Conservation (phyloP, 2,888 invertebrate genomes). For the Ernsta delagoae region DNA sequence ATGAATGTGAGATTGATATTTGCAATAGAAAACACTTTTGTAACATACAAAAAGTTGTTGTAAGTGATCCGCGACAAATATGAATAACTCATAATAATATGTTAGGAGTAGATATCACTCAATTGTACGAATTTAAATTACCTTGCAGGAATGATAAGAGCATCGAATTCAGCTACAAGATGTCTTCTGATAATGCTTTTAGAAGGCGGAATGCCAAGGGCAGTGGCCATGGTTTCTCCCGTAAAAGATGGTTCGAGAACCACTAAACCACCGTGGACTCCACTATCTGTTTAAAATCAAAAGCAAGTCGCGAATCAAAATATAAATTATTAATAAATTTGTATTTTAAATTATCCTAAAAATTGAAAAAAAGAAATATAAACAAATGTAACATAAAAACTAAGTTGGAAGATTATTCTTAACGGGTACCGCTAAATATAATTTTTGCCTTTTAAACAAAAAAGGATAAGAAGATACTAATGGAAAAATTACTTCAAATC, state of each 20-base stretch:
- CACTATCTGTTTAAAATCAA: constrained; percentile 95
- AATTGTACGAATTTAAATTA: constrained; percentile 61
- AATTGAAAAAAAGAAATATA: background rate
- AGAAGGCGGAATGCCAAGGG: constrained; percentile 95
- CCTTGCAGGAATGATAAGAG: constrained; percentile 96
- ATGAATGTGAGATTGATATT: constrained; percentile 18
- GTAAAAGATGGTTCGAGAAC: constrained; percentile 97
- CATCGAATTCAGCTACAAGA: constrained; percentile 95
- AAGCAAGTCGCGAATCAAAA: too few relatives aligned
- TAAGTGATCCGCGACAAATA: constrained; percentile 10
- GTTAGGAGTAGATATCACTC: too few relatives aligned
- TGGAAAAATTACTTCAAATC: too few relatives aligned
- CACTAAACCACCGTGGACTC: constrained; percentile 97
- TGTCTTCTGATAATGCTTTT: constrained; percentile 97
- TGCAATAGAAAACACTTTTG: constrained; percentile 3
- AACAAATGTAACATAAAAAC: too few relatives aligned
- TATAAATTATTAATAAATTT: too few relatives aligned
- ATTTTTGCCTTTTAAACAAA: too few relatives aligned
- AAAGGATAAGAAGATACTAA: too few relatives aligned
- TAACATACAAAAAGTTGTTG: background rate
- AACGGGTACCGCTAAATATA: too few relatives aligned
- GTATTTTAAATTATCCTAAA: background rate
- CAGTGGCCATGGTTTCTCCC: constrained; percentile 97
- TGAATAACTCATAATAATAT: too few relatives aligned
- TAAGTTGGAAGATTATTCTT: too few relatives aligned